Evolutionary conservation across 2,888 invertebrate species (phyloP), one percentile per base, ranked within the genome.

Genomic region (Drosophila vallismaia): DNA sequence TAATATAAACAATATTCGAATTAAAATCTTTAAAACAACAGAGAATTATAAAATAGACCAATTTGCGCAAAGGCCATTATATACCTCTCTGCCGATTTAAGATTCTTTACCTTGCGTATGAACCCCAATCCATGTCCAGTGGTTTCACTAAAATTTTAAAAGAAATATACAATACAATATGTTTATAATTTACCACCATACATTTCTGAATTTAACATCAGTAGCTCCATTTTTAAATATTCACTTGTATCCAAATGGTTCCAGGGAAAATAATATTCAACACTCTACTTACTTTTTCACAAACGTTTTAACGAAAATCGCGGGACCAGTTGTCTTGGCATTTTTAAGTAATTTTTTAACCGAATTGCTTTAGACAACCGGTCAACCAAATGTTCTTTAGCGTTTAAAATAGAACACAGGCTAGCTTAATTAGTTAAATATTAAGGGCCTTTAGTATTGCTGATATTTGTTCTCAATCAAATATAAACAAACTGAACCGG

Each of bases 251-350:
- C 8, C 4, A 8, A 5, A n/a, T n/a, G 14, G 36, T 10, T 19
- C 4, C 26, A 19, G 28, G 12, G 10, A 4, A n/a, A 12, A 14
- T 42, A 42, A 67, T 58, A 26, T 48, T 52, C 8, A 71, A 31
- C 82, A 82, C 82, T 87, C 79, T 85, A 82, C 87, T 82, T 59
- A 82, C 82, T 75, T 4, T 59, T 42, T 14, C 33, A 19, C 46
- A 44, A 54, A 54, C 40, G 9, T n/a, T 42, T 42, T n/a, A 29
- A 8, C 26, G 52, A 38, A 48, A 42, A 26, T 24, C 82, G 72
- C 82, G 82, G 8, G 71, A 83, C 72, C 72, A 8, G 26, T 45
- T 58, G 50, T 68, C 55, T 57, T 24, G 9, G 38, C 69, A 52
- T 36, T 36, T 10, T 36, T 36, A 36, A 12, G n/a, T 36, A n/a